Conservation (phyloP, 2,797 vertebrate species). For the Trichosurus vulpecula region DNA sequence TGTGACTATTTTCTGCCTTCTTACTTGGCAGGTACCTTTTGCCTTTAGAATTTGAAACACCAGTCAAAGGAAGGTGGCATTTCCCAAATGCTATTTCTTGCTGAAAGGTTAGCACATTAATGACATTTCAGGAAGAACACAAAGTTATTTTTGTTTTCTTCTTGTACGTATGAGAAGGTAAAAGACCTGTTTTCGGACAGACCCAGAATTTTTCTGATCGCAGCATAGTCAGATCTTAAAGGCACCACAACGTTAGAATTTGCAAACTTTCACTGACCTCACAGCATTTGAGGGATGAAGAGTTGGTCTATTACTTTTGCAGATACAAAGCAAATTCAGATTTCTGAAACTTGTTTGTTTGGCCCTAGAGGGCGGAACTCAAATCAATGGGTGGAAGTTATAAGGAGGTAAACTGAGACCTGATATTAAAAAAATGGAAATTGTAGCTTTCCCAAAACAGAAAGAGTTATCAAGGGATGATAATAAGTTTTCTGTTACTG, state of each 20-base stretch:
- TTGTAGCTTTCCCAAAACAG: neutral
- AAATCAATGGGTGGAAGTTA: neutral
- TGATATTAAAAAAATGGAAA: neutral
- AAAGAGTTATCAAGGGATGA: neutral
- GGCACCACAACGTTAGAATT: neutral
- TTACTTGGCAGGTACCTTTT: conserved; percentile 45
- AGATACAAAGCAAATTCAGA: neutral
- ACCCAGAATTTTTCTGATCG: neutral
- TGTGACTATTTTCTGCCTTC: neutral
- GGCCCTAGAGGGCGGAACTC: neutral
- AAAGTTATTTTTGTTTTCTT: conserved; percentile 36
- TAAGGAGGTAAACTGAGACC: neutral
- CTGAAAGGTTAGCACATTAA: conserved; percentile 63
- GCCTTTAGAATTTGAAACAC: conserved; percentile 57
- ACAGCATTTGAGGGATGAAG: neutral
- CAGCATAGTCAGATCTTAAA: neutral
- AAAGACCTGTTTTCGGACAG: conserved; percentile 7
- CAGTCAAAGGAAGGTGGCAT: conserved; percentile 63
- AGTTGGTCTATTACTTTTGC: conserved; percentile 21
- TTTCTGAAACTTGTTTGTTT: neutral
- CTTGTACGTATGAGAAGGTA: neutral
- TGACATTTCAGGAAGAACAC: conserved; percentile 47
- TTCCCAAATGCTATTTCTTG: conserved; percentile 69
- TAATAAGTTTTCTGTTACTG: neutral
- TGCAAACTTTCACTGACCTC: conserved; percentile 19